Conservation (phyloP, 1,140 invertebrate genomes). For the Neotoxoptera formosana region DNA sequence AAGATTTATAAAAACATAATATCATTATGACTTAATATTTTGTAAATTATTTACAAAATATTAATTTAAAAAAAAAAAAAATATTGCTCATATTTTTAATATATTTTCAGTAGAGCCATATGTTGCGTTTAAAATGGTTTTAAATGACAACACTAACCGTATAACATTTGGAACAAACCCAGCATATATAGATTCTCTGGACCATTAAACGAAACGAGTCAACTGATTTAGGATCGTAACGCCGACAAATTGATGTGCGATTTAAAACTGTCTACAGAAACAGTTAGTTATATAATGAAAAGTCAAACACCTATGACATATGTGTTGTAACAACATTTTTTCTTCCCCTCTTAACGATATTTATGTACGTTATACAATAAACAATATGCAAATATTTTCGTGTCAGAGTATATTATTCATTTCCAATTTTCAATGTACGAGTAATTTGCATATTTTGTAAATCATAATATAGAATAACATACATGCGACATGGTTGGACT, state of each 20-base stretch:
- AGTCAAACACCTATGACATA: background rate
- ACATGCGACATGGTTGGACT: background rate
- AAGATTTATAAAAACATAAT: background rate
- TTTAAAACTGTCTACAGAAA: slow-evolving; percentile 13
- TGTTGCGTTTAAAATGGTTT: background rate
- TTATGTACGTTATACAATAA: background rate
- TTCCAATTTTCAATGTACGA: background rate
- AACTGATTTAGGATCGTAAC: slow-evolving; percentile 33
- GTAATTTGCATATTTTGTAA: background rate
- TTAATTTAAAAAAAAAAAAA: background rate
- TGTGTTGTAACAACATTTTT: background rate
- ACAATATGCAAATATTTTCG: background rate
- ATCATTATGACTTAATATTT: background rate
- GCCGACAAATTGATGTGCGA: slow-evolving; percentile 20
- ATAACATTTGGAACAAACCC: slow-evolving; percentile 3
- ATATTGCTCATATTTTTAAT: background rate
- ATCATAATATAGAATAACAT: background rate
- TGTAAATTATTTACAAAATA: no score
- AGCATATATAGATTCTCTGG: background rate
- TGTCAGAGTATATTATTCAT: background rate
- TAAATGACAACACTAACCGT: slow-evolving; percentile 9
- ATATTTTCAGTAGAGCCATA: background rate
- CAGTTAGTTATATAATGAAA: background rate
- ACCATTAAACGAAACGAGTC: slow-evolving; percentile 15
- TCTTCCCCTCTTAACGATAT: background rate